Percentiles rank a stretch among this genome's conserved stretches.
Evolutionary conservation across 2,888 invertebrate genomes (phyloP).

Genomic region (Diplolepis rosae): DNA sequence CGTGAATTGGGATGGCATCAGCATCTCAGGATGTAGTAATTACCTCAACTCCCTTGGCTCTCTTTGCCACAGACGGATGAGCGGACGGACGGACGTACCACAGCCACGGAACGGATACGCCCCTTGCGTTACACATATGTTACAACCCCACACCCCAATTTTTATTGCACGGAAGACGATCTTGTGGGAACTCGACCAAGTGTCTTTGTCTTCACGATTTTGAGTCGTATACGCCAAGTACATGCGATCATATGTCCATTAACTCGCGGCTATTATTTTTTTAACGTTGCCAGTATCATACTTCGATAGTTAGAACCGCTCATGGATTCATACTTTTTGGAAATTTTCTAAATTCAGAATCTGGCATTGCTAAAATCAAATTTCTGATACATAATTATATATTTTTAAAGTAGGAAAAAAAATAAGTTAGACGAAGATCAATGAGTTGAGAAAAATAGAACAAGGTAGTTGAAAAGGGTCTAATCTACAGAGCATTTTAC

Average conservation of each 20-base stretch:
- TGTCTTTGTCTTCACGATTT: conserved; percentile 47
- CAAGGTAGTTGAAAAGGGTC: background rate
- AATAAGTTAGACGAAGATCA: background rate
- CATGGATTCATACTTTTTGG: too few species aligned
- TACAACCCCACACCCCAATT: conserved; percentile 58
- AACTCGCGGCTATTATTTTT: conserved; percentile 6
- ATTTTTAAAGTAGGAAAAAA: too few species aligned
- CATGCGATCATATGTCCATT: conserved; percentile 19
- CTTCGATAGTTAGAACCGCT: too few species aligned
- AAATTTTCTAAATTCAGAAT: too few species aligned
- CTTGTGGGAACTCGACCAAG: conserved; percentile 54
- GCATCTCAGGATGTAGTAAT: conserved; percentile 70
- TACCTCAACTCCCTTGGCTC: conserved; percentile 58
- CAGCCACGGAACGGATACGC: conserved; percentile 69
- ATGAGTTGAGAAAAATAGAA: background rate
- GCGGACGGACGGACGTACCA: conserved; percentile 61
- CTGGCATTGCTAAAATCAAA: too few species aligned
- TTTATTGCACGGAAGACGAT: conserved; percentile 56
- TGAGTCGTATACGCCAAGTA: conserved; percentile 39
- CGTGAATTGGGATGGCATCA: conserved; percentile 61
- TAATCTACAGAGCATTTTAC: background rate
- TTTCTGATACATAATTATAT: too few species aligned
- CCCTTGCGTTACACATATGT: conserved; percentile 74
- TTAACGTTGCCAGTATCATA: too few species aligned
- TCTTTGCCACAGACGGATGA: conserved; percentile 61